Base-by-base conservation (phyloP, 2,888 invertebrate genomes). In the Drosophila leonis region DNA sequence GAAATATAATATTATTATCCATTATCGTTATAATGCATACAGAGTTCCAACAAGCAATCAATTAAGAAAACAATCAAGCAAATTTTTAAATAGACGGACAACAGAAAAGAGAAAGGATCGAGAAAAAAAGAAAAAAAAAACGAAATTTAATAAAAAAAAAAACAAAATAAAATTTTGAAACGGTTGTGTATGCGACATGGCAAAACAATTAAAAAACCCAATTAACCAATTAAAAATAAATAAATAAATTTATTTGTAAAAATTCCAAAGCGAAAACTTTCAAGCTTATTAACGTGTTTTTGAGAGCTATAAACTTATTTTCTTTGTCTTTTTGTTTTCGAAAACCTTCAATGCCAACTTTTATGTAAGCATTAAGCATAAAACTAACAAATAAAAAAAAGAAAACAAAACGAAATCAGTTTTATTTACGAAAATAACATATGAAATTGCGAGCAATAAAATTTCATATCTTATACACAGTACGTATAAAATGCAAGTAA, bases 361-460 rank as follows among this genome's bases (percentile, higher is more conserved):
- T 64, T 68, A 55, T 55, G 64, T 68, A 57, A 31, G 48, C 48
- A 48, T 48, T 48, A 65, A 65, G 12, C 55, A 51, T 39, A 52
- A 59, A 42, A 46, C 33, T 4, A 39, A 48, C 18, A 31, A 31
- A 7, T n/a, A 20, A 20, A 20, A n/a, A 18, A 42, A 42, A 18
- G 13, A 20, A 35, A 20, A 20, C 37, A 42, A 46, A 62, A 42
- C 41, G 35, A 39, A 69, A 60, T 65, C 33, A 49, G 46, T 57
- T 57, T 80, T 46, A 70, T 70, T 74, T 65, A 76, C 63, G 87
- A 80, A 84, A 84, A 84, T 86, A 85, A 90, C 85, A 90, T 88
- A 86, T 86, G 86, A 90, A 86, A 86, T 90, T 88, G 88, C 85
- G 86, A 86, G 86, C 86, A 86, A 86, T 86, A 86, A 86, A 90